Conservation (phyloP, 2,888 invertebrate species). For the Candidula unifasciata region DNA sequence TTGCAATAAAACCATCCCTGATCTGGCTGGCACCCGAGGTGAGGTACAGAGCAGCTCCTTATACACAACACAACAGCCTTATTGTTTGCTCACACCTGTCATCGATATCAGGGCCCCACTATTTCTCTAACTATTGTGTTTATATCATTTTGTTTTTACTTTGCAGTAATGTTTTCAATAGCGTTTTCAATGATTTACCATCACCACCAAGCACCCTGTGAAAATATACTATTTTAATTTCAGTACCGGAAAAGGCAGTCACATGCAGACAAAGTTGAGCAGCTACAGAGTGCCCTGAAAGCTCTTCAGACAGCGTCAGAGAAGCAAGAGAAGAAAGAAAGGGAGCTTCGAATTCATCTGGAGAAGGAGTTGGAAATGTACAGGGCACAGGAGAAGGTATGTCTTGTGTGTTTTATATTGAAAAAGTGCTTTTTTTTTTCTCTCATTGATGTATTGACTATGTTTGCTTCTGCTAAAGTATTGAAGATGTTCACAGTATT, state of each 20-base stretch:
- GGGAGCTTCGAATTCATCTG: constrained; percentile 88
- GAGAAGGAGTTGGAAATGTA: constrained; percentile 89
- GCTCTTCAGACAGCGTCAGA: constrained; percentile 90
- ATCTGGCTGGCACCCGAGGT: too few relatives aligned
- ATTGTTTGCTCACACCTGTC: too few relatives aligned
- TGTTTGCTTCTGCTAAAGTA: neutral
- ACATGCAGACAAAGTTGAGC: constrained; percentile 87
- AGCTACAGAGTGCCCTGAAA: constrained; percentile 88
- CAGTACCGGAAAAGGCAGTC: constrained; percentile 67
- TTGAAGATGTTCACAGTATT: neutral
- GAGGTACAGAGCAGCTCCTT: too few relatives aligned
- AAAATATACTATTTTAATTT: neutral
- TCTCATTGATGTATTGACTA: neutral
- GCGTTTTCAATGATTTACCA: too few relatives aligned
- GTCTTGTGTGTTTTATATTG: neutral
- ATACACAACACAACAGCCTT: too few relatives aligned
- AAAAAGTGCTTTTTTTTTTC: neutral
- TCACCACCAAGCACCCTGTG: too few relatives aligned
- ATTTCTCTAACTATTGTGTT: too few relatives aligned
- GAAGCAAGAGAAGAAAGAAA: constrained; percentile 89
- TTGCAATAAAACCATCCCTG: too few relatives aligned
- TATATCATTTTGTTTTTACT: too few relatives aligned
- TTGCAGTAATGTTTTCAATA: neutral
- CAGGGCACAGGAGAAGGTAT: constrained; percentile 64
- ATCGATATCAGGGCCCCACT: too few relatives aligned